phyloP scores from a whole-genome alignment of 2,797 vertebrate genomes.

The Gymnocypris eckloni region DNA sequence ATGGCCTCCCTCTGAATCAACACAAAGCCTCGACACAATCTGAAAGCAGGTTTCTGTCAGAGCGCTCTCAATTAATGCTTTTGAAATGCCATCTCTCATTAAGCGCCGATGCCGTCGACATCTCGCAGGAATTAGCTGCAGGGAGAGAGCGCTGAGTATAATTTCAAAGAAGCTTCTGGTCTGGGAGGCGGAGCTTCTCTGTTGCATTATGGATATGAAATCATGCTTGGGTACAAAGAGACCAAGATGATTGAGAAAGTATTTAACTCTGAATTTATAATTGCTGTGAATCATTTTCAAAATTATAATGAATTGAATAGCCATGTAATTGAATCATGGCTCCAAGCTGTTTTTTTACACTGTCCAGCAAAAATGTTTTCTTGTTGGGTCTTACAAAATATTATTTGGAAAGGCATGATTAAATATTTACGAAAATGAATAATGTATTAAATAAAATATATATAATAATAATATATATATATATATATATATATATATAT shows the following conservation, averaged over 20 bases:
- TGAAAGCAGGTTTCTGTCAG: conserved; percentile 61
- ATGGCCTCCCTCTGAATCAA: conserved; percentile 64
- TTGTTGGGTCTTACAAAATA: neutral
- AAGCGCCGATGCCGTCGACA: conserved; percentile 62
- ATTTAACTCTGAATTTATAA: conserved; percentile 19
- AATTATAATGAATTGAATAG: conserved; percentile 1
- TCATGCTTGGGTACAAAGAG: neutral
- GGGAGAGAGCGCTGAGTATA: conserved; percentile 59
- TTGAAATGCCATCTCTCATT: conserved; percentile 77
- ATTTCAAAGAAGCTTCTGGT: conserved; percentile 58
- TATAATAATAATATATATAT: no score
- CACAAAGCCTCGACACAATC: conserved; percentile 40
- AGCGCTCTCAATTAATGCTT: conserved; percentile 75
- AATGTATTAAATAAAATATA: neutral
- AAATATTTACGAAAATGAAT: neutral
- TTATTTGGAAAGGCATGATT: neutral
- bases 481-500: no score
- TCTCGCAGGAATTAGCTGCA: conserved; percentile 55
- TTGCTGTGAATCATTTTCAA: neutral
- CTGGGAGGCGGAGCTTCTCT: conserved; percentile 12
- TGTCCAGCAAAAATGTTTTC: neutral
- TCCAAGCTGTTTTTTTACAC: neutral
- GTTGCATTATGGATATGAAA: conserved; percentile 24
- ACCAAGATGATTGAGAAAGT: conserved; percentile 7
- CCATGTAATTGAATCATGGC: neutral